These are phyloP conservation scores for Ridgeia piscesae DNA, from an alignment of 1,140 invertebrate species.

Conservation along the genomic window DNA sequence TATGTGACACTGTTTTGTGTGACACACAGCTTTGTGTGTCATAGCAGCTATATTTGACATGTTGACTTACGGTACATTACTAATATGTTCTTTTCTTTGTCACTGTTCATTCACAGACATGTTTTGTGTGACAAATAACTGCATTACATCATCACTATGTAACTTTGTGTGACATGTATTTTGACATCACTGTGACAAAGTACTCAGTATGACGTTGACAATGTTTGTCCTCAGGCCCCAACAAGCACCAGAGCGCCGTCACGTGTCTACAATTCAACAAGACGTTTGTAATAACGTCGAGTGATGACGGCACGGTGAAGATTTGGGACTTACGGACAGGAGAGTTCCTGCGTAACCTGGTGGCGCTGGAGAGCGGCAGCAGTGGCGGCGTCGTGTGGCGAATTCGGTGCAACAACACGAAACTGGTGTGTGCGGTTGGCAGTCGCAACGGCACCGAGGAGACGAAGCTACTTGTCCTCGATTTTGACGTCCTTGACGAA, in stretches of 20 bases:
- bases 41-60: too few relatives aligned
- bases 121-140: too few relatives aligned
- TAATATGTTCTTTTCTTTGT: too few relatives aligned
- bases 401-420: conserved; percentile 92
- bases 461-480: conserved; percentile 94
- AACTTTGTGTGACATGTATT: not conserved
- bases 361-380: conserved; percentile 89
- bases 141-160: not conserved
- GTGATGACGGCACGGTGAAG: conserved; percentile 98
- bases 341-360: conserved; percentile 94
- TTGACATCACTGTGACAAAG: too few relatives aligned
- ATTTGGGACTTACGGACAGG: conserved; percentile 96
- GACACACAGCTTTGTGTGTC: too few relatives aligned
- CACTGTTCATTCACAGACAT: too few relatives aligned
- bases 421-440: conserved; percentile 96
- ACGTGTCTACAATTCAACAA: conserved; percentile 97
- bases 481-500: conserved; percentile 83
- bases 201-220: not conserved
- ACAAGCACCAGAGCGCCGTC: conserved; percentile 97
- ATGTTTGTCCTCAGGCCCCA: conserved; percentile 68
- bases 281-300: conserved; percentile 98
- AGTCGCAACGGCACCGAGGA: conserved; percentile 98
- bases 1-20: too few relatives aligned
- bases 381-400: conserved; percentile 98
- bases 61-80: too few relatives aligned